Evolutionary conservation across 1,140 invertebrate species (phyloP).

Genomic region (Drosophila tsacasi): DNA sequence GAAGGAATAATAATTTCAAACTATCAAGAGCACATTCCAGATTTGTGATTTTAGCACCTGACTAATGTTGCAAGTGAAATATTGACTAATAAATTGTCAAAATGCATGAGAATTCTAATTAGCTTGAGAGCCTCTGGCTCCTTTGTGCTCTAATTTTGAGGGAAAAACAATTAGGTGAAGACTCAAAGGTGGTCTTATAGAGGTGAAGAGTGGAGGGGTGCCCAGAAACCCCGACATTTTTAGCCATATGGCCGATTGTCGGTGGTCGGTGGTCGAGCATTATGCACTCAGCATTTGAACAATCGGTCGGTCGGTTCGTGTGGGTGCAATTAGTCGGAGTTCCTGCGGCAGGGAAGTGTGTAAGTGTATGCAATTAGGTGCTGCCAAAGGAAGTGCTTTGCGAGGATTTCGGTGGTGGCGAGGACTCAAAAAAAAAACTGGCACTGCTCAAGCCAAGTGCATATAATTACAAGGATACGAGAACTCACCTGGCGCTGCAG

Average conservation of each 20-base stretch:
- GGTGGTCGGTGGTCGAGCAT: constrained; percentile 16
- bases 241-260: constrained; percentile 8
- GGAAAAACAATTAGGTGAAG: constrained; percentile 13
- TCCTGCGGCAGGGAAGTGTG: constrained; percentile 56
- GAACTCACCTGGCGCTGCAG: constrained; percentile 81
- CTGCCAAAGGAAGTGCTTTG: constrained; percentile 54
- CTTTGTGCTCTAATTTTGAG: not conserved
- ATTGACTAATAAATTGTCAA: constrained; percentile 11
- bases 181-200: constrained; percentile 6
- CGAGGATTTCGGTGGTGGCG: constrained; percentile 17
- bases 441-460: constrained; percentile 37
- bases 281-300: constrained; percentile 28
- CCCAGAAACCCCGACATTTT: constrained; percentile 22
- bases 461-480: constrained; percentile 30
- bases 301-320: constrained; percentile 30
- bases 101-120: constrained; percentile 6
- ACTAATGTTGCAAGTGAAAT: constrained; percentile 3
- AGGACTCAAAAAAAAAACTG: constrained; percentile 13
- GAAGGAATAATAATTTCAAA: not conserved
- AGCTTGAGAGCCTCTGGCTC: not conserved
- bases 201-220: constrained; percentile 3
- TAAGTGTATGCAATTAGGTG: constrained; percentile 65
- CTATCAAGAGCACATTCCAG: not conserved
- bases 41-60: not conserved
- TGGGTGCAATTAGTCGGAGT: constrained; percentile 60